Evolutionary conservation across 2,113 vertebrate genomes (phyloP).

Genomic region (Poicephalus meyeri): DNA sequence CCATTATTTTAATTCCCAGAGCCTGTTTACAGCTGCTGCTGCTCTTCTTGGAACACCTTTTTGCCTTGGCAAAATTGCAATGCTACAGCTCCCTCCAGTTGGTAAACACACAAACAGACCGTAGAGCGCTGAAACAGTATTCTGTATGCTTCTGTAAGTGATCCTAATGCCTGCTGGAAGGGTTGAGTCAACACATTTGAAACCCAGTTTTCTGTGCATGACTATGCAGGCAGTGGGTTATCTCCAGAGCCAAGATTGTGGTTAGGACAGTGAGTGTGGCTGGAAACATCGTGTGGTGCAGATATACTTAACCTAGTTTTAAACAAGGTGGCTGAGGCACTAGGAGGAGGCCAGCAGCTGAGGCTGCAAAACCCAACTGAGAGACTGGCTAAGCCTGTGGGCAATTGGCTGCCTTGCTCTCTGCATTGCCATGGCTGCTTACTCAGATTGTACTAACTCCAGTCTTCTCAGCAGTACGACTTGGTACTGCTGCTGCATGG

Average conservation of each 20-base stretch:
- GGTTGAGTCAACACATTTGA: not conserved
- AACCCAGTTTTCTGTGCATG: not conserved
- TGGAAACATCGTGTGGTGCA: not conserved
- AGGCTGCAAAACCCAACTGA: not conserved
- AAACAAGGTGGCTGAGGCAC: not conserved
- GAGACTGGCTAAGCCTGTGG: not conserved
- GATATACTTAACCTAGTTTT: not conserved
- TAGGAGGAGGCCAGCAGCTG: not conserved
- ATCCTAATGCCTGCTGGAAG: not conserved
- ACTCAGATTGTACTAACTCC: fast-evolving
- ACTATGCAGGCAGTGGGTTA: not conserved
- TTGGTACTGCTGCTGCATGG: fast-evolving
- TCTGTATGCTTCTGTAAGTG: not conserved
- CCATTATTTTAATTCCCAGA: slow-evolving; percentile 51
- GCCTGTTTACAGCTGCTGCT: slow-evolving; percentile 52
- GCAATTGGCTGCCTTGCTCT: not conserved
- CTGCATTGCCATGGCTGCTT: fast-evolving
- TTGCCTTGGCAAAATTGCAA: not conserved
- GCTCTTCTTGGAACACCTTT: slow-evolving; percentile 52
- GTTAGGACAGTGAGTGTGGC: not conserved
- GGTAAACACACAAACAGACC: slow-evolving; percentile 61
- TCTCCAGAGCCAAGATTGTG: not conserved
- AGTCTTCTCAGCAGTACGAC: not conserved
- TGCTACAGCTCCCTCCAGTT: not conserved
- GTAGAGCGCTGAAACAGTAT: not conserved